Base-by-base conservation (phyloP, 92 coral and sea anemone species). In the Phenganax subtilis region DNA sequence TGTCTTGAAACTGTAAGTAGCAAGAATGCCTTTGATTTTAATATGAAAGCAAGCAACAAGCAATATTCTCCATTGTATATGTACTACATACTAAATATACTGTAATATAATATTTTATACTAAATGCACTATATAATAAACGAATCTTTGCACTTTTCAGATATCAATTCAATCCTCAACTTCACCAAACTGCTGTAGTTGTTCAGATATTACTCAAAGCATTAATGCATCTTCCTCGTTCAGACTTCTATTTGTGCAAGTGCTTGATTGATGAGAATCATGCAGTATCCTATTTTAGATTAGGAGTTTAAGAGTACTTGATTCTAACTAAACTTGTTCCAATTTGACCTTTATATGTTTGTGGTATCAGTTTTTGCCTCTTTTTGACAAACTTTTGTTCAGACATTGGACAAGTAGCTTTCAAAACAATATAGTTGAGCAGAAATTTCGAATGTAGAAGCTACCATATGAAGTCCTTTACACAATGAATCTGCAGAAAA, bases 111-210 rank as follows among this genome's bases (percentile, higher is more conserved):
- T 20, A 20, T 20, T 20, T 20, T 20, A 20, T 20, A 20, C 25
- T 20, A 25, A 9, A 71, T 25, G 6, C 25, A 72, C 10, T 72
- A 27, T 20, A 72, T 31, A 7, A 12, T 72, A 59, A 37, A 5
- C 0, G 47, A 37, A 37, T 14, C 25, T 51, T 37, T 12, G 67
- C 75, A 2, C 54, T 11, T 10, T 81, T 17, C 61, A 93, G 97
- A 74, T 91, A 94, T 85, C 98, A 94, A 87, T 92, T 94, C 72
- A 94, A 92, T 75, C 98, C 98, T 58, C 93, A 90, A 2, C 91
- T 90, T 64, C 89, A 91, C 82, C 97, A 94, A 84, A 90, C 96
- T 12, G 80, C 94, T 51, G 90, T 94, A 61, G 92, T 92, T 47
- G 87, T 91, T 58, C 98, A 94, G 77, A 87, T 91, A 53, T 91